Conservation (phyloP, 1,140 invertebrate genomes). For the Drosophila insularis region DNA sequence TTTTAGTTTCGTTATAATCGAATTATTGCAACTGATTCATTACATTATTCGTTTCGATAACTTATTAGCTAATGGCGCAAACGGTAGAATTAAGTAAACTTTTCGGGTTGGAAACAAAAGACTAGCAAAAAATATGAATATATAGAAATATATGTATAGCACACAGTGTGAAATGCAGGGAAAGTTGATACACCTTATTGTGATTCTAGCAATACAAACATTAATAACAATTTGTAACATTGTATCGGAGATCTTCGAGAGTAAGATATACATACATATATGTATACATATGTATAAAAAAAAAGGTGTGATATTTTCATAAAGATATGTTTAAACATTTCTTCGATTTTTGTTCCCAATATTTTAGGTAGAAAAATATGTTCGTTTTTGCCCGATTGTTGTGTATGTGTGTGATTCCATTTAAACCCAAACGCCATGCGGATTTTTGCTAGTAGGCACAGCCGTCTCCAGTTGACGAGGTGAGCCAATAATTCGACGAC, state of each 20-base stretch:
- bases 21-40: slow-evolving; percentile 72
- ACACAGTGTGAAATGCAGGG: slow-evolving; percentile 42
- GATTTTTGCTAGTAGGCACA: slow-evolving; percentile 96
- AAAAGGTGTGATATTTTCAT: neutral
- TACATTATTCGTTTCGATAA: slow-evolving; percentile 35
- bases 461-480: slow-evolving; percentile 95
- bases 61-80: slow-evolving; percentile 68
- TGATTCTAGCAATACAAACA: neutral
- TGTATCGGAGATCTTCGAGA: neutral
- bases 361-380: slow-evolving; percentile 58
- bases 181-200: slow-evolving; percentile 15
- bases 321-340: slow-evolving; percentile 4
- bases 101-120: slow-evolving; percentile 44
- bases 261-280: slow-evolving; percentile 18
- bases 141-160: slow-evolving; percentile 37
- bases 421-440: slow-evolving; percentile 97
- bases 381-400: slow-evolving; percentile 24
- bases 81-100: slow-evolving; percentile 43
- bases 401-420: neutral
- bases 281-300: slow-evolving; percentile 23
- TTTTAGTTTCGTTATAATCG: slow-evolving; percentile 36
- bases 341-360: slow-evolving; percentile 60
- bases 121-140: slow-evolving; percentile 62
- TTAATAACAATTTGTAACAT: slow-evolving; percentile 4
- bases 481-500: slow-evolving; percentile 94